Conservation (phyloP, 2,113 vertebrate genomes). For the Ageneiosus marmoratus region DNA sequence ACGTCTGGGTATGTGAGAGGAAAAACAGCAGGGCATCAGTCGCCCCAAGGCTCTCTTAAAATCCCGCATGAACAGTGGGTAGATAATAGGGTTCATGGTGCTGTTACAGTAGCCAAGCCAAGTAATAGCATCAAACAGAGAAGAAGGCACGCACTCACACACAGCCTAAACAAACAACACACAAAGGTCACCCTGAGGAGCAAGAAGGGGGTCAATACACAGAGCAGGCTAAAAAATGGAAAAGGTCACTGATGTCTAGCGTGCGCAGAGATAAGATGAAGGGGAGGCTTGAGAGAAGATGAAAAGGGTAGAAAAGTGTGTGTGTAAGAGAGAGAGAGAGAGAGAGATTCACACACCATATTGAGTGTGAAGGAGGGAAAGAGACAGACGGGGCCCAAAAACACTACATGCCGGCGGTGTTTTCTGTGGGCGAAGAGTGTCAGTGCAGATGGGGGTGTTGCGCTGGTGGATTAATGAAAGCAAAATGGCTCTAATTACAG, state of each 20-base stretch:
- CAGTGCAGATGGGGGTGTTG: conserved; percentile 74
- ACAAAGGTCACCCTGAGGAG: conserved; percentile 12
- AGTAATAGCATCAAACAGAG: conserved; percentile 89
- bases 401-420: conserved; percentile 56
- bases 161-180: conserved; percentile 73
- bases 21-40: conserved; percentile 82
- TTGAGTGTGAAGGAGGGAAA: conserved; percentile 68
- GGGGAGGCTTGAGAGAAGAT: conserved; percentile 16
- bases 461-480: conserved; percentile 64
- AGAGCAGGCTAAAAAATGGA: conserved; percentile 2
- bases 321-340: conserved; percentile 12
- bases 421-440: conserved; percentile 64
- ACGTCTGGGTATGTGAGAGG: conserved; percentile 61
- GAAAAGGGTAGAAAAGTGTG: conserved; percentile 23
- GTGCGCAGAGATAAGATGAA: neutral
- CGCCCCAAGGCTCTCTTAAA: conserved; percentile 91
- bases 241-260: conserved; percentile 47
- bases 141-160: conserved; percentile 81
- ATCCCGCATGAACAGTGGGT: conserved; percentile 96
- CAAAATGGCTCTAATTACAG: conserved; percentile 66
- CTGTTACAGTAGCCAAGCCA: conserved; percentile 99
- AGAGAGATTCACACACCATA: conserved; percentile 70
- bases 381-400: conserved; percentile 49
- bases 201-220: conserved; percentile 16
- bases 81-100: conserved; percentile 98